Evolutionary conservation across 2,113 vertebrate genomes (phyloP).

Genomic region (Tautogolabrus adspersus): DNA sequence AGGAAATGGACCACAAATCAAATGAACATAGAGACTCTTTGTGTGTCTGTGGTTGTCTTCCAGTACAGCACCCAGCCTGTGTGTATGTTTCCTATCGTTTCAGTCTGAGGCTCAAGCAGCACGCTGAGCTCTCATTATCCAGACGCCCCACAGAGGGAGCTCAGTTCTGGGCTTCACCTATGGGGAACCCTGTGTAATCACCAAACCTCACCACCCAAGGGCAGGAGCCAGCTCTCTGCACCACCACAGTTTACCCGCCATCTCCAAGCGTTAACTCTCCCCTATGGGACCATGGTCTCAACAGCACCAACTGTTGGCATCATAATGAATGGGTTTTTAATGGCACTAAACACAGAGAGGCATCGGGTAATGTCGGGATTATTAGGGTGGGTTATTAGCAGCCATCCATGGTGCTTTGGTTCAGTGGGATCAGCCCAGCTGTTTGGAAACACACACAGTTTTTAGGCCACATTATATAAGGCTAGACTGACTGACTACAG

Average conservation of each 20-base stretch:
- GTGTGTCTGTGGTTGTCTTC: constrained; percentile 19
- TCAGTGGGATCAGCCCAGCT: constrained; percentile 72
- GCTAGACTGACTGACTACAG: constrained; percentile 41
- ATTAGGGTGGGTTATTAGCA: constrained; percentile 81
- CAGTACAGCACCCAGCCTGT: constrained; percentile 44
- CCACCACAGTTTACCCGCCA: constrained; percentile 28
- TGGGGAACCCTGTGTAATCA: constrained; percentile 66
- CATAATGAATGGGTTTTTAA: constrained; percentile 74
- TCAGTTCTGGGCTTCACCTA: constrained; percentile 66
- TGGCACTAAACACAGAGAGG: constrained; percentile 59
- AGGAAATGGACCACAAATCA: constrained; percentile 55
- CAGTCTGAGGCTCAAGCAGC: constrained; percentile 53
- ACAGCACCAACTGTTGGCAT: constrained; percentile 61
- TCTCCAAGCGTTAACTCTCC: constrained; percentile 15
- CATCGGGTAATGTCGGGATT: constrained; percentile 73
- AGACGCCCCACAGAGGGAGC: constrained; percentile 59
- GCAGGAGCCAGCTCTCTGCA: constrained; percentile 27
- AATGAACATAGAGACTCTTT: constrained; percentile 26
- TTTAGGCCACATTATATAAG: constrained; percentile 48
- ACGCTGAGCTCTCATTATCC: constrained; percentile 60
- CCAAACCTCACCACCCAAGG: constrained; percentile 59
- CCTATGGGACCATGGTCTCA: constrained; percentile 58
- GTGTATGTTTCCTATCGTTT: constrained; percentile 51
- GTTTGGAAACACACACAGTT: constrained; percentile 56
- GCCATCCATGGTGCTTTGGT: constrained; percentile 76